Percentiles rank a stretch among this genome's conserved stretches.
Conservation (phyloP, 2,113 vertebrate genomes). For the Nycticryphes semicollaris region DNA sequence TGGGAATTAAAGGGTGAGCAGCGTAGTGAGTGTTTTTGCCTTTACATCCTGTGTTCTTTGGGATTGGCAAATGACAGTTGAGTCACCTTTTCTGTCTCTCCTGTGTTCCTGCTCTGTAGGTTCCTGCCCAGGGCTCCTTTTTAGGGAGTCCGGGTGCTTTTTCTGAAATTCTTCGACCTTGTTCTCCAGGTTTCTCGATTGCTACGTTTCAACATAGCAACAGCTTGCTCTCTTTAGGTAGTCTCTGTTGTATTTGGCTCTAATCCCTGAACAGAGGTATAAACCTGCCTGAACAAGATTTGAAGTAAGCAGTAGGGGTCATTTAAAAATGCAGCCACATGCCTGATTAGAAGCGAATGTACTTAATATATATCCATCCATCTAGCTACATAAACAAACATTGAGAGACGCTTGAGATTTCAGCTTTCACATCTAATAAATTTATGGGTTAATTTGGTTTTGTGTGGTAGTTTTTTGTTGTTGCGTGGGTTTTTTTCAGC, state of each 20-base stretch:
- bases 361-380: background rate
- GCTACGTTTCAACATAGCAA: background rate
- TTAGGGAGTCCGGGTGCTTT: background rate
- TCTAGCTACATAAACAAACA: background rate
- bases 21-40: background rate
- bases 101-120: background rate
- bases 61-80: background rate
- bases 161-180: background rate
- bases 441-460: background rate
- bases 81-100: background rate
- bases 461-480: background rate
- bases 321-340: constrained; percentile 43
- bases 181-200: background rate
- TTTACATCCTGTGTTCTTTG: background rate
- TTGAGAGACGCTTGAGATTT: background rate
- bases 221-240: constrained; percentile 58
- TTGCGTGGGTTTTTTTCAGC: background rate
- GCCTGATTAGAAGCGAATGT: constrained; percentile 14
- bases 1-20: background rate
- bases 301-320: constrained; percentile 42
- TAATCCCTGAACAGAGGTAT: constrained; percentile 37
- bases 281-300: constrained; percentile 56
- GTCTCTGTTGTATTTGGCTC: constrained; percentile 59
- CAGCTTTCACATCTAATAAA: background rate
- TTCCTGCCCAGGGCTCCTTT: background rate